Percentiles rank a stretch among this genome's conserved stretches.
phyloP scores from a whole-genome alignment of 2,797 vertebrate genomes.

The Coccyzus lansbergi region DNA sequence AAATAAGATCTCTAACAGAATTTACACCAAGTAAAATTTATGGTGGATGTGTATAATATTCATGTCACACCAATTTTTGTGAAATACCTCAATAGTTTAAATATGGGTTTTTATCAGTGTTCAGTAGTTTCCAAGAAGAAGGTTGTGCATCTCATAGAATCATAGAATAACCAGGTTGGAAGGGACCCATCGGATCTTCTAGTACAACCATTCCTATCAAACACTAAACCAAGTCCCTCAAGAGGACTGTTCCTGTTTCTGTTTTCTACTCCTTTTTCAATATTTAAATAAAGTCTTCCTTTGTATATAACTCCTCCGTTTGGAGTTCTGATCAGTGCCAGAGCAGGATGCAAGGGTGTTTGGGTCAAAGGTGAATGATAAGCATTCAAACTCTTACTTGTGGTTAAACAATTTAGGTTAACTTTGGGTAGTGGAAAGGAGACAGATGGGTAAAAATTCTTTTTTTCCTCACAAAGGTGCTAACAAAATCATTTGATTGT shows the following conservation, averaged over 20 bases:
- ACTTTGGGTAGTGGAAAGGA: neutral
- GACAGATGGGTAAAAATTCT: neutral
- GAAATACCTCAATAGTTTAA: neutral
- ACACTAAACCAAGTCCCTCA: too few species aligned
- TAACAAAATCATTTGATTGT: neutral
- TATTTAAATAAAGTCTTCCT: neutral
- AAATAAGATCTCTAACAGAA: neutral
- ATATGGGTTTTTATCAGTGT: neutral
- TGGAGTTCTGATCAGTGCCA: neutral
- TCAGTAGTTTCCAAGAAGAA: too few species aligned
- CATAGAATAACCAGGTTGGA: too few species aligned
- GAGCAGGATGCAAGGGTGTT: neutral
- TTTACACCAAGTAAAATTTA: neutral
- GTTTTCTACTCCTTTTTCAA: neutral
- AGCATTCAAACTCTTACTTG: neutral
- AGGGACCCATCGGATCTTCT: too few species aligned
- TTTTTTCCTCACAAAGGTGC: neutral
- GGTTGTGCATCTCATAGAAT: accelerated
- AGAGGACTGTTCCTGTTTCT: too few species aligned
- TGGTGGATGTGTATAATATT: neutral
- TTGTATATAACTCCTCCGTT: neutral
- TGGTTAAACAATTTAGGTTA: neutral
- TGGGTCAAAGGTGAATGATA: neutral
- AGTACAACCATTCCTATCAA: too few species aligned
- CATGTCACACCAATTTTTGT: neutral